Evolutionary conservation across 53 echinoderm and acorn worm species (phyloP).

Genomic region (Antedon mediterranea): DNA sequence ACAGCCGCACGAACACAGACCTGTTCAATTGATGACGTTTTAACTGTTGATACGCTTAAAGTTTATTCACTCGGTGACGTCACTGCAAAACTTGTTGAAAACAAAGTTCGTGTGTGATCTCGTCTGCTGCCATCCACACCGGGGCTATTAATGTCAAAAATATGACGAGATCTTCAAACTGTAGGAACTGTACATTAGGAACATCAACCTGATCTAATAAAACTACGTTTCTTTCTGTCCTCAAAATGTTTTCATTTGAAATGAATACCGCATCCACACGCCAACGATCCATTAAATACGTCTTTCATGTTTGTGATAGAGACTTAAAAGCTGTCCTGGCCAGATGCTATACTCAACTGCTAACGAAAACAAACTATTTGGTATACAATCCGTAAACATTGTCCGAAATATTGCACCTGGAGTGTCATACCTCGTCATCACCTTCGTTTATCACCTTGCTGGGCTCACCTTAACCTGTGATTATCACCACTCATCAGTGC

Average conservation of each 20-base stretch:
- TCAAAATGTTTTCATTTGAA: not conserved
- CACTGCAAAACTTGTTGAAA: not conserved
- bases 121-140: not conserved
- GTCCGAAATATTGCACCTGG: not conserved
- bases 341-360: not conserved
- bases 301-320: not conserved
- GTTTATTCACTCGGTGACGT: not conserved
- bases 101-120: not conserved
- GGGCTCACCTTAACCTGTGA: too few species aligned
- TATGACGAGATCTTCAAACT: not conserved
- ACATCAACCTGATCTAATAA: not conserved
- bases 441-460: not conserved
- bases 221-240: not conserved
- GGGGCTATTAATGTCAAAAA: not conserved
- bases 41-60: too few species aligned
- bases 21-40: too few species aligned
- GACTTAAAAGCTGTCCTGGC: not conserved
- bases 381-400: not conserved
- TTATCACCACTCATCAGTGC: too few species aligned
- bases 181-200: not conserved
- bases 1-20: too few species aligned
- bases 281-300: not conserved
- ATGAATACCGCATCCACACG: not conserved
- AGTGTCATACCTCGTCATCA: not conserved
- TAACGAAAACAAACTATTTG: not conserved